These are phyloP conservation scores for Sphaeramia orbicularis DNA, from an alignment of 2,797 vertebrate species.

Conservation along the genomic window DNA sequence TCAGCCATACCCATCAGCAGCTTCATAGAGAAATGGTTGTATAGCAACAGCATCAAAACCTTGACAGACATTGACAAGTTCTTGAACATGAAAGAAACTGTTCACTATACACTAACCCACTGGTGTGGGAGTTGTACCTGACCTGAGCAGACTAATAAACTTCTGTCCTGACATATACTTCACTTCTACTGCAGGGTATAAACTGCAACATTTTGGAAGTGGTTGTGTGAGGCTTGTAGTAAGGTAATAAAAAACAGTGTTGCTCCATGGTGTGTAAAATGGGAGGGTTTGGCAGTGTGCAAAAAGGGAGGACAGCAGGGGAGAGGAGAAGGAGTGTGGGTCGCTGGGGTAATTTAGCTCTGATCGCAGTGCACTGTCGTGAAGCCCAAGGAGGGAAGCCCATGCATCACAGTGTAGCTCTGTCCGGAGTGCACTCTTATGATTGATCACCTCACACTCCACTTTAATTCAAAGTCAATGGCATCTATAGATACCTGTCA, in stretches of 20 bases:
- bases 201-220: slow-evolving; percentile 53
- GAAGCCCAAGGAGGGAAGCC: slow-evolving; percentile 46
- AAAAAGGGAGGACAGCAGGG: slow-evolving; percentile 54
- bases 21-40: slow-evolving; percentile 9
- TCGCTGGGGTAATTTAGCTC: slow-evolving; percentile 74
- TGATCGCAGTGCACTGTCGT: slow-evolving; percentile 58
- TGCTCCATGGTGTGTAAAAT: slow-evolving; percentile 66
- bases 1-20: slow-evolving; percentile 18
- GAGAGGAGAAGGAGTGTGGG: slow-evolving; percentile 40
- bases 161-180: slow-evolving; percentile 27
- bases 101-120: slow-evolving; percentile 3
- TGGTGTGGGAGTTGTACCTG: slow-evolving; percentile 4
- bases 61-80: slow-evolving; percentile 25
- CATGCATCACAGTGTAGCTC: slow-evolving; percentile 75
- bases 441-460: slow-evolving; percentile 76
- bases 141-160: slow-evolving; percentile 42
- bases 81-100: slow-evolving; percentile 41
- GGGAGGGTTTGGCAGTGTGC: slow-evolving; percentile 55
- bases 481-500: slow-evolving; percentile 84
- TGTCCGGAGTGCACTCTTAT: slow-evolving; percentile 61
- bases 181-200: slow-evolving; percentile 40
- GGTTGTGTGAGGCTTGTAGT: slow-evolving; percentile 37
- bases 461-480: slow-evolving; percentile 82
- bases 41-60: slow-evolving; percentile 43
- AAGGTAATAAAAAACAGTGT: slow-evolving; percentile 47